Evolutionary conservation across 2,113 vertebrate genomes (phyloP), one percentile per base, ranked within the genome.

Genomic region (Odontesthes bonariensis): DNA sequence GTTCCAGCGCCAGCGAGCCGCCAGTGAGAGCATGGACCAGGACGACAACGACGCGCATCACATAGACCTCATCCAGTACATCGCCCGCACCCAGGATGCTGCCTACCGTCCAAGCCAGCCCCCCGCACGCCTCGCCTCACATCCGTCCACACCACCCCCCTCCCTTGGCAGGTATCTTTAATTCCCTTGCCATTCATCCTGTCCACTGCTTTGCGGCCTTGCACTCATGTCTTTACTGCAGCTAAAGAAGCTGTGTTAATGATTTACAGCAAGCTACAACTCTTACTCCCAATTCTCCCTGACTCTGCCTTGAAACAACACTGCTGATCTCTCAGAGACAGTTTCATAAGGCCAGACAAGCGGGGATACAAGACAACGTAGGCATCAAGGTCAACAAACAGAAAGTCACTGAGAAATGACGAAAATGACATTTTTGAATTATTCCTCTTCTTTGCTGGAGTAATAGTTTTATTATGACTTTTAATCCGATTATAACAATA

Each of bases 101-200:
- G 69, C 93, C 68, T 95, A 95, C 90, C 86, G 90, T 55, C 90
- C 94, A 3, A 69, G 88, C 46, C 90, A 93, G 61, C 75, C 90
- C 52, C 68, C 87, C 57, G 56, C 91, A 11, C 85, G 85, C 69
- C 93, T 95, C 85, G 93, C 94, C 81, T 93, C 96, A 51, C 91
- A 95, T 75, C 94, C 96, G 4, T 78, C 95, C 87, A 95, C 96
- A 86, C 96, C 96, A 79, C 91, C 96, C 90, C 96, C 96, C 89
- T 92, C 96, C 95, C 96, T 98, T 93, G 96, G 97, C 97, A 99
- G 97, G 97, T 97, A 98, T 97, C 95, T 97, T 98, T 95, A 95
- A 95, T 95, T 95, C 89, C 92, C 92, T 95, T 92, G 87, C 89
- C 93, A 94, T 93, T 92, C 94, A 95, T 95, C 91, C 90, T 75